phyloP scores from a whole-genome alignment of 2,888 invertebrate genomes.

The Crioceris asparagi region DNA sequence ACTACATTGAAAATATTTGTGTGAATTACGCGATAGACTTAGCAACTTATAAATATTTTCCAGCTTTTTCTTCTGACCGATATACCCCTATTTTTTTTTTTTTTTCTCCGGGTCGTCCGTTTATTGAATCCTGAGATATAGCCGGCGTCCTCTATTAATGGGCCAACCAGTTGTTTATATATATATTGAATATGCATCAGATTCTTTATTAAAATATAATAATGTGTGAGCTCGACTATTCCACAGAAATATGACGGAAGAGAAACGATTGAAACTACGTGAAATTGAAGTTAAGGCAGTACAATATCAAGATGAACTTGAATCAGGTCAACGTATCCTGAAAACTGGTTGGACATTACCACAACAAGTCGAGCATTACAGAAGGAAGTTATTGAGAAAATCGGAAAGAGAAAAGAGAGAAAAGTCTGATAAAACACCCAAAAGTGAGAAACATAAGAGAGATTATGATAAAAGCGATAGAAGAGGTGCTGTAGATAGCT shows the following conservation, averaged over 20 bases:
- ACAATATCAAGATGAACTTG: slow-evolving; percentile 92
- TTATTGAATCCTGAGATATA: no score
- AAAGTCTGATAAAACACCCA: slow-evolving; percentile 26
- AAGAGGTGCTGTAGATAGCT: slow-evolving; percentile 25
- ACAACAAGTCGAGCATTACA: slow-evolving; percentile 83
- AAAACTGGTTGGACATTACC: slow-evolving; percentile 64
- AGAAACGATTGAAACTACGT: slow-evolving; percentile 63
- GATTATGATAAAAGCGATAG: slow-evolving; percentile 34
- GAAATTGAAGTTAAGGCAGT: slow-evolving; percentile 94
- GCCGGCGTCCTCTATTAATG: no score
- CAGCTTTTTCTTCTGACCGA: no score
- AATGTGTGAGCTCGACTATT: no score
- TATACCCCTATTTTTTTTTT: no score
- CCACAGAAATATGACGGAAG: slow-evolving; percentile 54
- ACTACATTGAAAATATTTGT: no score
- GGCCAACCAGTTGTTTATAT: no score
- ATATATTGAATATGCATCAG: no score
- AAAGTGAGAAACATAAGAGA: slow-evolving; percentile 32
- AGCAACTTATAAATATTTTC: no score
- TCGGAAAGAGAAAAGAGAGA: slow-evolving; percentile 36
- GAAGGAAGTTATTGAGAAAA: slow-evolving; percentile 80
- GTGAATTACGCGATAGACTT: no score
- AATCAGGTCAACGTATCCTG: slow-evolving; percentile 65
- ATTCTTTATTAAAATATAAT: no score
- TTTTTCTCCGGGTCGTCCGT: no score